phyloP scores from a whole-genome alignment of 2,113 vertebrate species.

The Mobula hypostoma region DNA sequence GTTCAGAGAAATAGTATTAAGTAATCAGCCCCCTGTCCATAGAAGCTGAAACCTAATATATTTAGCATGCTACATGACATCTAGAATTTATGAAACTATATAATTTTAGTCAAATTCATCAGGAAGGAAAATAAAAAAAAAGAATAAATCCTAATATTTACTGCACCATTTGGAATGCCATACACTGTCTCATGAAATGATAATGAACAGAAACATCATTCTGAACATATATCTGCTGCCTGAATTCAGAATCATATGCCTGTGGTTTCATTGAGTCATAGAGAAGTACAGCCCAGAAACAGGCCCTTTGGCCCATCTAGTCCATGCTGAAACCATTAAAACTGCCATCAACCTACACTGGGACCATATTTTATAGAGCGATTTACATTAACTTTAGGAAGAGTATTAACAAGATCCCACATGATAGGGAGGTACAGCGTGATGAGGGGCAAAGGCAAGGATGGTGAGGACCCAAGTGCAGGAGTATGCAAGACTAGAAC shows the following conservation, averaged over 20 bases:
- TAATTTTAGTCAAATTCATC: neutral
- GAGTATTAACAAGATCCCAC: no score
- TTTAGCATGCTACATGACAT: neutral
- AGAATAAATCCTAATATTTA: neutral
- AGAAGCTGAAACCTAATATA: neutral
- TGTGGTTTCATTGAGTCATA: neutral
- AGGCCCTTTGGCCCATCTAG: no score
- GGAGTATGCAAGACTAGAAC: no score
- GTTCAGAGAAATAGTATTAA: neutral
- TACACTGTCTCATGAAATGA: neutral
- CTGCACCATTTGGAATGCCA: neutral
- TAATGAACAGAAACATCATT: neutral
- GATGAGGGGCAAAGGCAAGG: no score
- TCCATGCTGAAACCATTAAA: no score
- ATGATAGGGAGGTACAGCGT: no score
- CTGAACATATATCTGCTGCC: neutral
- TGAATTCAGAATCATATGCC: neutral
- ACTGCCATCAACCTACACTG: no score
- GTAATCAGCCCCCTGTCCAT: neutral
- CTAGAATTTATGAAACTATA: neutral
- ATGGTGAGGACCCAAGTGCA: no score
- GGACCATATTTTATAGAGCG: neutral
- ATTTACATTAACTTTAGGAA: neutral
- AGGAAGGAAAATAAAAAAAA: neutral
- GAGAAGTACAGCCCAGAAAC: no score